Evolutionary conservation across 2,797 vertebrate genomes (phyloP), one percentile per base, ranked within the genome.

Genomic region (Nasua narica): DNA sequence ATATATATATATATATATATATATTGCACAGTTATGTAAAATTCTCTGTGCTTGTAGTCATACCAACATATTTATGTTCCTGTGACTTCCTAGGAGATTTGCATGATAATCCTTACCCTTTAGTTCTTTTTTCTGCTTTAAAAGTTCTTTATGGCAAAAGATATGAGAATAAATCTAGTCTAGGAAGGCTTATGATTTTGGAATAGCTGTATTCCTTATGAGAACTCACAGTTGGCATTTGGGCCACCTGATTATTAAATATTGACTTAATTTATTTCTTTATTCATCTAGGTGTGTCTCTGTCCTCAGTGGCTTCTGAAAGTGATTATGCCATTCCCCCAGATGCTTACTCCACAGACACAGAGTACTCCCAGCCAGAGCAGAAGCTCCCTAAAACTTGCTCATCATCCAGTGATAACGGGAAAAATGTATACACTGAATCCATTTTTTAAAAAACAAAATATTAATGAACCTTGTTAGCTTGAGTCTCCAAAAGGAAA

Each of bases 291-390:
- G 99, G 99, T 52, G 99, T 99, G 48, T 99, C 99, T 90, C 98
- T 99, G 97, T 99, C 99, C 14, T 99, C 99, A 0, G 98, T 99
- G 99, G 98, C 99, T 23, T 99, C 99, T 5, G 99, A 99, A 98
- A 99, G 99, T 23, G 99, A 99, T 97, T 99, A 99, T 6, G 99
- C 99, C 93, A 99, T 99, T 97, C 99, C 99, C 46, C 99, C 99
- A 7, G 99, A 99, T 79, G 99, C 99, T 76, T 99, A 99, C 98
- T 99, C 99, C 97, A 99, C 99, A 9, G 99, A 99, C 98, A 99
- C 99, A 0, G 99, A 99, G 95, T 99, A 98, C 96, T 99, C 99
- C 0, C 99, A 99, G 97, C 99, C 99, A 0, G 99, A 99, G 97
- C 99, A 99, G 97, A 99, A 99, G 98, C 99, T 99, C 70, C 99